These are phyloP conservation scores for Lepisosteus oculatus DNA, from an alignment of 2,113 vertebrate species.

Conservation along the genomic window DNA sequence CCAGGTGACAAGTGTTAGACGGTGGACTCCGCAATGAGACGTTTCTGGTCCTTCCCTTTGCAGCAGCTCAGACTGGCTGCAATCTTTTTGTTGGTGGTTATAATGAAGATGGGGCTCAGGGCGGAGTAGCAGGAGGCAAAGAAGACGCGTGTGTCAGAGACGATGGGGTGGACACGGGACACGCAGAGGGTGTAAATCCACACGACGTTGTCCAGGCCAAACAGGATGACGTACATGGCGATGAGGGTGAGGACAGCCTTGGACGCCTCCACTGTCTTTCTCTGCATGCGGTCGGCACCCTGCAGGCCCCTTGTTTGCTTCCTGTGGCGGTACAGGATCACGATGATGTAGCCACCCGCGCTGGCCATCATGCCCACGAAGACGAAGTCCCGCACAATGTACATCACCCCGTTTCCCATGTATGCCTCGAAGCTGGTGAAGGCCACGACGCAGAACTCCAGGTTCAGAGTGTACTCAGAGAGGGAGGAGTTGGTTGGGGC, in stretches of 20 bases:
- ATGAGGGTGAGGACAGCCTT: conserved; percentile 27
- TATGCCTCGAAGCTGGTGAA: conserved; percentile 31
- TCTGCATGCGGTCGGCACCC: conserved; percentile 5
- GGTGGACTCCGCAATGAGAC: not conserved
- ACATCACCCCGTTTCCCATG: conserved; percentile 29
- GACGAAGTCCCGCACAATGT: conserved; percentile 33
- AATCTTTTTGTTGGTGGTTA: conserved; percentile 31
- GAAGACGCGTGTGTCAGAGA: conserved; percentile 30
- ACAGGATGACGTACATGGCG: conserved; percentile 27
- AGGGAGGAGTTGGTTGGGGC: conserved; percentile 21
- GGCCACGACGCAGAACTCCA: conserved; percentile 40
- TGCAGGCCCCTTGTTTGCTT: conserved; percentile 17
- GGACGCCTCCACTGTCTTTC: conserved; percentile 18
- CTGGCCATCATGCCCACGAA: conserved; percentile 35
- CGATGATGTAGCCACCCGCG: conserved; percentile 20
- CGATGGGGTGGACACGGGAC: conserved; percentile 19
- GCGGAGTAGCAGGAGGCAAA: conserved; percentile 36
- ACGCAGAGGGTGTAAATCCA: conserved; percentile 31
- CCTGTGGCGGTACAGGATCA: conserved; percentile 23
- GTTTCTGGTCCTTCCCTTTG: not conserved
- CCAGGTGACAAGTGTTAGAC: not conserved
- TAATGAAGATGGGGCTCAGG: conserved; percentile 31
- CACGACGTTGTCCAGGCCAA: conserved; percentile 29
- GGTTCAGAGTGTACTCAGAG: conserved; percentile 28
- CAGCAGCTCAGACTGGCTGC: conserved; percentile 10